Percentiles rank a stretch among this genome's conserved stretches.
phyloP scores from a whole-genome alignment of 2,888 invertebrate genomes.

The Noctuana brunneofusca region DNA sequence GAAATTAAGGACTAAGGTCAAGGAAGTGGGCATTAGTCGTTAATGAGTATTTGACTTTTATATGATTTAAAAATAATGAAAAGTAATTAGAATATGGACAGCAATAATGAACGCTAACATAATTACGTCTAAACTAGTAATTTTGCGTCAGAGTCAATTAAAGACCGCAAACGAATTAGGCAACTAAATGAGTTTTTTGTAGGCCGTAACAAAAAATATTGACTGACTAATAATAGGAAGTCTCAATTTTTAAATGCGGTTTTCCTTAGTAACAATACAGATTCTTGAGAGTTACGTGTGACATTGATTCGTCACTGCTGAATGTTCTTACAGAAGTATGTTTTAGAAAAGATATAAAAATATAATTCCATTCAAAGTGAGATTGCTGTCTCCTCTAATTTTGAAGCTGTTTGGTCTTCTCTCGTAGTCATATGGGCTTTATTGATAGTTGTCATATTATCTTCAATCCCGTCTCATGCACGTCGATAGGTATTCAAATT shows the following conservation, averaged over 20 bases:
- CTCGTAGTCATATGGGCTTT: too few species aligned
- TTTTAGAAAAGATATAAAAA: too few species aligned
- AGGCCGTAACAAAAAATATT: constrained; percentile 10
- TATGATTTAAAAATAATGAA: background rate
- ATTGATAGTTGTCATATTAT: too few species aligned
- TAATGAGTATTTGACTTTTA: background rate
- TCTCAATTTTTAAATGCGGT: background rate
- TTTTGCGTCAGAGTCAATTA: constrained; percentile 17
- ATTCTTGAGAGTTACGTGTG: background rate
- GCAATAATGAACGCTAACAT: background rate
- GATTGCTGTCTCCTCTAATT: too few species aligned
- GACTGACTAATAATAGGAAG: background rate
- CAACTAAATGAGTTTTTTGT: constrained; percentile 16
- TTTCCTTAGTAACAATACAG: background rate
- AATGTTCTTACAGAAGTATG: too few species aligned
- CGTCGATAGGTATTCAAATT: too few species aligned
- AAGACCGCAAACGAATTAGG: background rate
- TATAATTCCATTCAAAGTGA: too few species aligned
- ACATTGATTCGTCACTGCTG: too few species aligned
- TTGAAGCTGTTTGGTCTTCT: too few species aligned
- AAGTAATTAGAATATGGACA: background rate
- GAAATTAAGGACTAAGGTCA: background rate
- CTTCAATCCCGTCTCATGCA: too few species aligned
- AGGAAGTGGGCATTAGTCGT: background rate
- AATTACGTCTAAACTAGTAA: constrained; percentile 6